These are phyloP conservation scores for Raphicerus campestris DNA, from an alignment of 2,113 vertebrate genomes.

Conservation along the genomic window DNA sequence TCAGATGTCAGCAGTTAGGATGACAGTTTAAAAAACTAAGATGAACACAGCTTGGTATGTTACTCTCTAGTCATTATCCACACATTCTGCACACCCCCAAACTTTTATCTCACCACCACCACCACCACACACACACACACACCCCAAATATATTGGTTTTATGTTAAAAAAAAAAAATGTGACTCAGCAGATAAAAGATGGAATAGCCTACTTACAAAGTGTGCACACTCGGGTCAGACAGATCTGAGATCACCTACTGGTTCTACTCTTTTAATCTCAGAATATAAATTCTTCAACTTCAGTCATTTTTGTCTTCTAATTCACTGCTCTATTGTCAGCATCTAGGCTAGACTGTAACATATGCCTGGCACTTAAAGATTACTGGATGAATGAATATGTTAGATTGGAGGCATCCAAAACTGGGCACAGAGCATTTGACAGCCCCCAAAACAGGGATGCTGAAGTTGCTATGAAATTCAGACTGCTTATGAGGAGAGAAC, in stretches of 20 bases:
- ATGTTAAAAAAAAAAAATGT: neutral
- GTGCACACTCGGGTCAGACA: neutral
- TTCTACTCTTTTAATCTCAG: neutral
- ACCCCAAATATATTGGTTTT: neutral
- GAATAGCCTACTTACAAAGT: neutral
- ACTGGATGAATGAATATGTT: neutral
- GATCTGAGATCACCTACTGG: neutral
- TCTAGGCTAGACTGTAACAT: neutral
- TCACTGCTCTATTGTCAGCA: neutral
- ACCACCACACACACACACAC: neutral
- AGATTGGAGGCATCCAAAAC: neutral
- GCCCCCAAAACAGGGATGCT: neutral
- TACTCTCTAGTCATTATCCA: neutral
- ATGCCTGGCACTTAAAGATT: neutral
- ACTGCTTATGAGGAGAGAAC: neutral
- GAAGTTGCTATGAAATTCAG: neutral
- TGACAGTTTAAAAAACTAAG: neutral
- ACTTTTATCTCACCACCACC: rapidly evolving
- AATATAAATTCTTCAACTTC: neutral
- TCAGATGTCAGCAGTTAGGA: neutral
- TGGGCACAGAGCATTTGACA: neutral
- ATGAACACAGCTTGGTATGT: neutral
- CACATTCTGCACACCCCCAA: neutral
- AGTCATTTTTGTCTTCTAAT: neutral
- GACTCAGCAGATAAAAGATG: neutral